Conservation (phyloP, 2,797 vertebrate species). For the Danio jaintianensis region DNA sequence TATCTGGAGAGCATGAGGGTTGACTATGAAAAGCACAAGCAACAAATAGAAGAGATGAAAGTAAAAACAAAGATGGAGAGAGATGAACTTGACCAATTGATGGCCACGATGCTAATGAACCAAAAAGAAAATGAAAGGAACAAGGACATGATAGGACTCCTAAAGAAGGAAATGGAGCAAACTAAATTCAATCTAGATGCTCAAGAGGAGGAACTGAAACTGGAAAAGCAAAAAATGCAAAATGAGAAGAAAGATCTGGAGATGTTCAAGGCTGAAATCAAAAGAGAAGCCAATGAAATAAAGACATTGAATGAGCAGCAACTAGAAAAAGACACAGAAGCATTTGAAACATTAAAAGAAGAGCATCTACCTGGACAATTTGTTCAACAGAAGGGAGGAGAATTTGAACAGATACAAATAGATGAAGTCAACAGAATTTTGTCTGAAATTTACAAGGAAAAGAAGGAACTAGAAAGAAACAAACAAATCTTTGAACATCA, state of each 20-base stretch:
- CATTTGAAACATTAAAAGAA: constrained; percentile 9
- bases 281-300: not conserved
- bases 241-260: not conserved
- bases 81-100: not conserved
- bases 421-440: constrained; percentile 22
- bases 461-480: not conserved
- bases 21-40: constrained; percentile 13
- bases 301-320: not conserved
- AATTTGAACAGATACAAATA: constrained; percentile 2
- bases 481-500: constrained; percentile 28
- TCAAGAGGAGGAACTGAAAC: not conserved
- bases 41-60: not conserved
- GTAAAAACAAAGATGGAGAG: constrained; percentile 12
- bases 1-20: constrained; percentile 7
- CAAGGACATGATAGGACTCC: not conserved
- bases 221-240: not conserved
- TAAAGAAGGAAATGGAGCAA: not conserved
- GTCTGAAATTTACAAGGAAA: constrained; percentile 24
- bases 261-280: not conserved
- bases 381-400: not conserved
- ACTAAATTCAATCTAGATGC: not conserved
- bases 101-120: not conserved
- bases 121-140: not conserved
- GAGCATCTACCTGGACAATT: not conserved
- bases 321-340: not conserved